Base-by-base conservation (phyloP, 2,113 vertebrate genomes). In the Campylorhamphus procurvoides region DNA sequence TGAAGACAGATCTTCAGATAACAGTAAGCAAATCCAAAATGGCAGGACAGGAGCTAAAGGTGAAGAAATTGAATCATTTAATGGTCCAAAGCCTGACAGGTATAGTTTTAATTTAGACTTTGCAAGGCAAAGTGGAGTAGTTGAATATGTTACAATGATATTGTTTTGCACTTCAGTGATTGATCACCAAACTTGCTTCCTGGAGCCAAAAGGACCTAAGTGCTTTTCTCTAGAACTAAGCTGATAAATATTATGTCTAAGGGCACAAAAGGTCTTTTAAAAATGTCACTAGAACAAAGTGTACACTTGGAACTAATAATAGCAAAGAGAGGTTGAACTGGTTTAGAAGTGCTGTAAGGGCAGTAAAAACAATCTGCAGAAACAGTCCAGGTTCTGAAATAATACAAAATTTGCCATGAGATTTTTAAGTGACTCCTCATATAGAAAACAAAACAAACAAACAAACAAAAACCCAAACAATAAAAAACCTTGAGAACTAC, bases 191-290 rank as follows among this genome's bases (percentile, higher is more conserved):
- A 78, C 31, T 97, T 79, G 23, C 25, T 83, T 93, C 88, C 94
- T 86, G 96, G 97, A 97, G 80, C 76, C 63, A 95, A 71, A 71
- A 72, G 88, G 72, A 86, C 17, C 49, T 80, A 87, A 94, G 55
- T 87, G 58, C 18, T 97, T 96, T 94, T 84, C 67, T 95, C 71
- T 84, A 73, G 50, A 96, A 83, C 42, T 94, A n/a, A 94, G 44
- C 68, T 97, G 92, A 97, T 90, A 96, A 94, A 96, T 96, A 96
- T 92, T 95, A 89, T 94, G 49, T 90, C 60, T 80, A 82, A 90
- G 72, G 96, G 93, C 69, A 96, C 69, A 84, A 67, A 91, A 87
- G 59, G 72, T 93, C 56, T 68, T 94, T 77, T 90, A 96, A 97
- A 96, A 84, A 90, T 91, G 53, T 89, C 69, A 35, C 31, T 81